Evolutionary conservation across 2,888 invertebrate genomes (phyloP), one percentile per base, ranked within the genome.

Genomic region (Tetranychus truncatus): DNA sequence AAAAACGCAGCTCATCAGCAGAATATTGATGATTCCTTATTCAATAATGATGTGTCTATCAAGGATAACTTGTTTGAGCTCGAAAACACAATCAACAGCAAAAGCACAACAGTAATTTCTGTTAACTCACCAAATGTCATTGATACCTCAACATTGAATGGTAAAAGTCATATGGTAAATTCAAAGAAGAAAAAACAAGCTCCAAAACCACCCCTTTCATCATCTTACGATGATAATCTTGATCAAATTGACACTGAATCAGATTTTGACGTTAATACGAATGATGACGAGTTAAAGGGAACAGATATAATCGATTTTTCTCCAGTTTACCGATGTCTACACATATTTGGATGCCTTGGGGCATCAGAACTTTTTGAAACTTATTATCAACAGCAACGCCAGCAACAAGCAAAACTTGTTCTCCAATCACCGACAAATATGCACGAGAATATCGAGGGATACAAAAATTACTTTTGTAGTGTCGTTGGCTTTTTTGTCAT

Each of bases 291-390:
- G 79, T 85, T 92, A 66, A 93, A 94, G 82, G 95, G 96, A 0
- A 92, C 96, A 83, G 96, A 99, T 84, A 85, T 95, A 80, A 95
- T 99, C 75, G 97, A 99, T 84, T 99, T 96, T 83, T 95, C 96
- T 75, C 96, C 99, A 0, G 89, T 99, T 44, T 97, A 99, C 83
- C 88, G 97, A 74, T 97, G 97, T 82, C 87, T 96, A 77, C 97
- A 99, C 82, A 97, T 99, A 77, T 95, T 76, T 75, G 71, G 72
- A 74, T 78, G 80, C 74, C 79, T 86, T 82, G 92, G 93, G 15
- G 92, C 92, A 77, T 89, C 91, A 79, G 91, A 93, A 76, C 91
- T 91, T 75, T 99, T 99, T 84, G 94, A 96, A 82, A 89, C 89
- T 75, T 96, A 97, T 83, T 89, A 87, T 82, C 87, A 96, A 77